Percentiles rank a stretch among this genome's conserved stretches.
Evolutionary conservation across 2,797 vertebrate genomes (phyloP).

Genomic region (Muscicapa striata): DNA sequence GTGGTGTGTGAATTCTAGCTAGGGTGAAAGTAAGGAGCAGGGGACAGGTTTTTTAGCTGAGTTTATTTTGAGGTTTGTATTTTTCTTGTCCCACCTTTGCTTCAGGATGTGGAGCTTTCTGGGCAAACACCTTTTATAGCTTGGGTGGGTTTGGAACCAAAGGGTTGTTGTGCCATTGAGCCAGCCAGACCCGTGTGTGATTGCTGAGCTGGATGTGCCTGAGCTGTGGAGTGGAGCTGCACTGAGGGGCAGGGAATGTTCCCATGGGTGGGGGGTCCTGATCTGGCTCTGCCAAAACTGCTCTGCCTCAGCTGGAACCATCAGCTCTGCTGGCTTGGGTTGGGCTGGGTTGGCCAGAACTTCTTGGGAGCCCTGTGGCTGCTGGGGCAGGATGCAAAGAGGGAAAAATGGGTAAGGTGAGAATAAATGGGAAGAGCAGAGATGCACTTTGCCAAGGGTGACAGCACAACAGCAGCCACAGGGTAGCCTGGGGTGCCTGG

Average conservation of each 20-base stretch:
- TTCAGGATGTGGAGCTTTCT: neutral
- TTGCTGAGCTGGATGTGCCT: neutral
- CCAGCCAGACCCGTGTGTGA: rapidly evolving
- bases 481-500: neutral
- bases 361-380: neutral
- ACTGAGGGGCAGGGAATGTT: neutral
- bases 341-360: neutral
- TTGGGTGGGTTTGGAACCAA: neutral
- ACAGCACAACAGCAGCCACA: neutral
- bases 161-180: neutral
- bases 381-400: neutral
- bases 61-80: neutral
- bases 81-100: neutral
- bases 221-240: neutral
- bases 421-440: neutral
- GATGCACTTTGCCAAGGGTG: neutral
- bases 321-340: rapidly evolving
- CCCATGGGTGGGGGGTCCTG: rapidly evolving
- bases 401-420: no score
- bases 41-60: neutral
- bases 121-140: neutral
- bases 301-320: neutral
- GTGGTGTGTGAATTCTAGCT: neutral
- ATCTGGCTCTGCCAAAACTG: neutral
- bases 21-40: neutral